Evolutionary conservation across 2,888 invertebrate species (phyloP).

Genomic region (Agonopterix heracliana): DNA sequence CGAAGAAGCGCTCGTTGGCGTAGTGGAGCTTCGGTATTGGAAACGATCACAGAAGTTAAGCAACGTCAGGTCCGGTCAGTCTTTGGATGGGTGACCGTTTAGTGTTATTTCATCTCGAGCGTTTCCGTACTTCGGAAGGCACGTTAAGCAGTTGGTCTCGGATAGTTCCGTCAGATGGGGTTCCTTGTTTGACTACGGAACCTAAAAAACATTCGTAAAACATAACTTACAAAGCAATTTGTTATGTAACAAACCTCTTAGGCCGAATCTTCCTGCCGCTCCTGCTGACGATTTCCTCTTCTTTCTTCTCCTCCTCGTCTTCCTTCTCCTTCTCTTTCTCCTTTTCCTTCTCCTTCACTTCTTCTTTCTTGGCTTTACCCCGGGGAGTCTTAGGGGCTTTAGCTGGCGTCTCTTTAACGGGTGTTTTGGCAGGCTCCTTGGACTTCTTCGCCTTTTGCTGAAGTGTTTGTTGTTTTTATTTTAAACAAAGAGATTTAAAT

Average conservation of each 20-base stretch:
- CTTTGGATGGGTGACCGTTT: no score
- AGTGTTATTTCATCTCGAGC: no score
- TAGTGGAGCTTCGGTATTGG: no score
- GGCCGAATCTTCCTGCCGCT: constrained; percentile 86
- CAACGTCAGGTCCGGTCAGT: no score
- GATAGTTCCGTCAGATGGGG: no score
- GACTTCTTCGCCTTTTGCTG: constrained; percentile 7
- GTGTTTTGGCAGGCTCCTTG: constrained; percentile 23
- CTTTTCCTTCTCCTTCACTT: constrained; percentile 18
- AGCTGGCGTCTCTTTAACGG: constrained; percentile 17
- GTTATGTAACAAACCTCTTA: constrained; percentile 56
- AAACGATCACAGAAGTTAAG: no score
- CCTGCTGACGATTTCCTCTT: constrained; percentile 78
- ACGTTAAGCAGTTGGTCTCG: no score
- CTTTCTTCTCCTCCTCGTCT: constrained; percentile 44
- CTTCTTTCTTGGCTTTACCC: constrained; percentile 51
- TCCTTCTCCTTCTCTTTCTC: constrained; percentile 20
- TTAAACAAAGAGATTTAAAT: no score
- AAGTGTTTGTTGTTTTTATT: not conserved
- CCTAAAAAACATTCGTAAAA: constrained; percentile 2
- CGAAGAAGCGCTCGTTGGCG: no score
- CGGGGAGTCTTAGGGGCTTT: constrained; percentile 60
- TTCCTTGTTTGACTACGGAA: no score
- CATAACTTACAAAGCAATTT: not conserved
- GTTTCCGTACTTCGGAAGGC: no score